phyloP scores from a whole-genome alignment of 2,888 invertebrate species.

The Phyllotreta cruciferae region DNA sequence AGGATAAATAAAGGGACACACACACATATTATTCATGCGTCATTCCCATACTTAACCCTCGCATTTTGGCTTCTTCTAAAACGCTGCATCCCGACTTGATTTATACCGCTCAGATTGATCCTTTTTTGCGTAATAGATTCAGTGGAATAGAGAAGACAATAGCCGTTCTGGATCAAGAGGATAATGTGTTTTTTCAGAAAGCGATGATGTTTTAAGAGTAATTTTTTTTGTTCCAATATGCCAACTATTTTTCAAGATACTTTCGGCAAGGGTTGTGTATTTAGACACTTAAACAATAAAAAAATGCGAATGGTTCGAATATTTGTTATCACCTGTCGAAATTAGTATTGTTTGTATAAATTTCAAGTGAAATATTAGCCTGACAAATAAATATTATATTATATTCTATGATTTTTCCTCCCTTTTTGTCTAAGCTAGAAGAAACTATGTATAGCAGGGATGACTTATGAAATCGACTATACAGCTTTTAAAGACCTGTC shows the following conservation, averaged over 20 bases:
- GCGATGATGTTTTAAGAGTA: conserved; percentile 8
- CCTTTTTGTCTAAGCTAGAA: too few relatives aligned
- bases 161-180: conserved; percentile 12
- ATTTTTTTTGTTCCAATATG: conserved; percentile 8
- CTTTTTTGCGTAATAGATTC: conserved; percentile 20
- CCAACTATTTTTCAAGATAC: conserved; percentile 3
- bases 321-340: neutral
- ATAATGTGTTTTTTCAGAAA: conserved; percentile 4
- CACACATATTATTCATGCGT: conserved; percentile 23
- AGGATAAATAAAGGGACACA: conserved; percentile 21
- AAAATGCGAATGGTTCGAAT: neutral
- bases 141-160: conserved; percentile 17
- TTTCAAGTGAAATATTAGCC: too few relatives aligned
- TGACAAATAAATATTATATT: too few relatives aligned
- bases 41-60: conserved; percentile 22
- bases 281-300: neutral
- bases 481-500: too few relatives aligned
- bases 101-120: conserved; percentile 18
- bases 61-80: conserved; percentile 18
- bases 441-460: too few relatives aligned
- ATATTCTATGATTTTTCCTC: too few relatives aligned
- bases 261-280: neutral
- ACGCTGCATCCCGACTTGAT: conserved; percentile 16
- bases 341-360: neutral
- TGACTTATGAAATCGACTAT: too few relatives aligned